phyloP scores from a whole-genome alignment of 2,888 invertebrate genomes.

The Tetramorium bicarinatum region DNA sequence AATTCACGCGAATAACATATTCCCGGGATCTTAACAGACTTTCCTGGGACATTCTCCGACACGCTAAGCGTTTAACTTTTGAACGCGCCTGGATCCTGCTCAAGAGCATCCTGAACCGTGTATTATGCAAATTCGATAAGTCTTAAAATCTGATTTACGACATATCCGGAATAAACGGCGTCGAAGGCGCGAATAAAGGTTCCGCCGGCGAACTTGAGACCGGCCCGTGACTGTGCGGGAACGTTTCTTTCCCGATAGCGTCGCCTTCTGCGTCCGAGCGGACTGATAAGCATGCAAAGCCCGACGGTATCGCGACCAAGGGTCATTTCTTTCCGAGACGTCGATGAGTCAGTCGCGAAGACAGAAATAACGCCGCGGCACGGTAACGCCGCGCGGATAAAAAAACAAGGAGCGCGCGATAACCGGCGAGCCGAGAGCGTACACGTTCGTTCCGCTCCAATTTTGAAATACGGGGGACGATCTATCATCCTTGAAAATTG shows the following conservation, averaged over 20 bases:
- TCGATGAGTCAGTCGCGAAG: conserved; percentile 52
- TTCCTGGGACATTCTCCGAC: not conserved
- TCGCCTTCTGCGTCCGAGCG: conserved; percentile 16
- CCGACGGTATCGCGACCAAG: conserved; percentile 55
- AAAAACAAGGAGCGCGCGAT: conserved; percentile 20
- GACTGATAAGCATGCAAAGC: conserved; percentile 52
- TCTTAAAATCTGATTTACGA: conserved; percentile 34
- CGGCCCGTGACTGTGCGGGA: conserved; percentile 2
- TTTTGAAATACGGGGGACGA: conserved; percentile 52
- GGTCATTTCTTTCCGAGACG: conserved; percentile 49
- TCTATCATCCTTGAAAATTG: conserved; percentile 57
- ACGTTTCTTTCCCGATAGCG: conserved; percentile 34
- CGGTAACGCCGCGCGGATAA: conserved; percentile 10
- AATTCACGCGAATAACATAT: not conserved
- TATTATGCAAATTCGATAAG: conserved; percentile 39
- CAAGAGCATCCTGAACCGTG: not conserved
- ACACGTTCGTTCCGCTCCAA: conserved; percentile 47
- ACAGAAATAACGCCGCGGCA: conserved; percentile 48
- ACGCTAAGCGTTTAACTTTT: not conserved
- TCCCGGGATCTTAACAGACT: not conserved
- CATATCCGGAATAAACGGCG: conserved; percentile 21
- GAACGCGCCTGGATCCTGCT: not conserved
- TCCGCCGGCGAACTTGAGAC: conserved; percentile 33
- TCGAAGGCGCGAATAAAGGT: not conserved
- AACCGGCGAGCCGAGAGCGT: conserved; percentile 18